These are phyloP conservation scores for Oryzias sinensis DNA, from an alignment of 2,797 vertebrate genomes.

Conservation along the genomic window DNA sequence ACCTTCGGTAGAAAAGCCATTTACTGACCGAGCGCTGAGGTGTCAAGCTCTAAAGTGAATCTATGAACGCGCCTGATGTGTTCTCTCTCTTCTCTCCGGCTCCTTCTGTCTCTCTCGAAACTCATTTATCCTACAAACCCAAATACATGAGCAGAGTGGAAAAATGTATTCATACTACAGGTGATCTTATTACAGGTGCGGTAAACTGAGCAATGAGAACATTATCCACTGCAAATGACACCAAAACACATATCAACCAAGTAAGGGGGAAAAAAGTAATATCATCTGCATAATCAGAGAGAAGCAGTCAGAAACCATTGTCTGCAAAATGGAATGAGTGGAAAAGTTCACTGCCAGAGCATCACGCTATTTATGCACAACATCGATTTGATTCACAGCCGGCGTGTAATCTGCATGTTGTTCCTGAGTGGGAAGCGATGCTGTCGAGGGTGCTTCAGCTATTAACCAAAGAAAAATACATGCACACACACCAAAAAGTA, in stretches of 20 bases:
- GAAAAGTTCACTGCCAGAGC: slow-evolving; percentile 61
- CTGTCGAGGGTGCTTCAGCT: slow-evolving; percentile 17
- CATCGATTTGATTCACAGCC: slow-evolving; percentile 56
- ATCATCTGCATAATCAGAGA: slow-evolving; percentile 71
- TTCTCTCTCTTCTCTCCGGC: slow-evolving; percentile 58
- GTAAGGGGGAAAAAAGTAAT: slow-evolving; percentile 53
- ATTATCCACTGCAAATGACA: slow-evolving; percentile 72
- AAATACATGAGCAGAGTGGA: slow-evolving; percentile 74
- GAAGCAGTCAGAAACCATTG: slow-evolving; percentile 50
- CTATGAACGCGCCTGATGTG: slow-evolving; percentile 79
- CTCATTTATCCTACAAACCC: slow-evolving; percentile 81
- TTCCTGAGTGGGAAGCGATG: slow-evolving; percentile 41
- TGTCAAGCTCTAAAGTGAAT: slow-evolving; percentile 79
- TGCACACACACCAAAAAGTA: slow-evolving; percentile 6
- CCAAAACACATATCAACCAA: slow-evolving; percentile 68
- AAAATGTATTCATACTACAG: slow-evolving; percentile 78
- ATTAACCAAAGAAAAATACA: slow-evolving; percentile 47
- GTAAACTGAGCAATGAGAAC: slow-evolving; percentile 75
- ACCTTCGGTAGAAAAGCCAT: slow-evolving; percentile 78
- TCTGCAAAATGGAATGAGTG: slow-evolving; percentile 61
- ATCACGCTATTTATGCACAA: slow-evolving; percentile 49
- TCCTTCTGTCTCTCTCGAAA: slow-evolving; percentile 67
- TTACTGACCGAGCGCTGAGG: slow-evolving; percentile 77
- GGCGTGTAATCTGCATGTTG: slow-evolving; percentile 47
- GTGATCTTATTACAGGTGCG: slow-evolving; percentile 76